Conservation (phyloP, 2,113 vertebrate genomes). For the Xerus inauris region DNA sequence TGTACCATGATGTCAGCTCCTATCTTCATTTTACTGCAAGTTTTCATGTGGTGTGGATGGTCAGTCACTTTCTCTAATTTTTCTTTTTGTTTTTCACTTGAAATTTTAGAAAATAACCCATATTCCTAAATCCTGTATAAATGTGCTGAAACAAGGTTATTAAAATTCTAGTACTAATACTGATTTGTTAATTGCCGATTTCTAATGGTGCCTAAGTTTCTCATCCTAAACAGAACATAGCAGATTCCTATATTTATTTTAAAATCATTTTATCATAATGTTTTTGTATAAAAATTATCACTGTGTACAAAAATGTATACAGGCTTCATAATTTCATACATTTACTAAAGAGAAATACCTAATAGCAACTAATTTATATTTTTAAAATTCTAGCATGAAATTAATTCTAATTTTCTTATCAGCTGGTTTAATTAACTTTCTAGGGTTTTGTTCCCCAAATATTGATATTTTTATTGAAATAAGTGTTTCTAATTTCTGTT, state of each 20-base stretch:
- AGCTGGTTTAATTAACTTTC: not conserved
- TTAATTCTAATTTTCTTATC: not conserved
- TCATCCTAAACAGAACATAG: not conserved
- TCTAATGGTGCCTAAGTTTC: not conserved
- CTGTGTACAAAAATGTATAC: not conserved
- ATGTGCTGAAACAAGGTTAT: not conserved
- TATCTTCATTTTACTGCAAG: conserved; percentile 95
- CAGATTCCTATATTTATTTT: not conserved
- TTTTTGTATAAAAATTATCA: not conserved
- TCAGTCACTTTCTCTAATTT: conserved; percentile 93
- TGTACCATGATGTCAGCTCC: conserved; percentile 88
- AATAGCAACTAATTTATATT: not conserved
- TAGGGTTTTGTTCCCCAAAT: not conserved
- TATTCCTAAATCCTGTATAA: not conserved
- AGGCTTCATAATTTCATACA: not conserved
- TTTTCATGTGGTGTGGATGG: conserved; percentile 96
- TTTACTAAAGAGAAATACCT: not conserved
- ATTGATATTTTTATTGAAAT: not conserved
- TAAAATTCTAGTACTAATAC: not conserved
- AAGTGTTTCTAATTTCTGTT: not conserved
- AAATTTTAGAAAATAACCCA: conserved; percentile 59
- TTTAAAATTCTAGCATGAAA: not conserved
- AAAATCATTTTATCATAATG: not conserved
- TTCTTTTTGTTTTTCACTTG: conserved; percentile 76
- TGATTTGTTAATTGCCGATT: not conserved